Conservation (phyloP, 2,113 vertebrate species). For the Tamias sibiricus region DNA sequence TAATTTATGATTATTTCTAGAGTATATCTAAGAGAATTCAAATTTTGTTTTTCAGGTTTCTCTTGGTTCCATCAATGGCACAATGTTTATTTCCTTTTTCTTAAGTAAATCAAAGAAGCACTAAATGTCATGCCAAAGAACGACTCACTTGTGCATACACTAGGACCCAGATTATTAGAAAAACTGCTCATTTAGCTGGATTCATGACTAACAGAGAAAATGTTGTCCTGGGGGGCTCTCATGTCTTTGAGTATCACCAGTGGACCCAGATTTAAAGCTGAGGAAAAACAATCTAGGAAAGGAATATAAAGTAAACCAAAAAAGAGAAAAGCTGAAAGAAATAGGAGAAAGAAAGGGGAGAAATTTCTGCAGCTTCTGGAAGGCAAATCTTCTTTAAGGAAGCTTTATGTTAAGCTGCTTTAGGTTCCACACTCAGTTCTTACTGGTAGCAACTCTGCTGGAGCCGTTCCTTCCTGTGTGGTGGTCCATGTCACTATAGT, state of each 20-base stretch:
- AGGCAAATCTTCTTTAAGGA: background rate
- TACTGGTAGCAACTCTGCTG: background rate
- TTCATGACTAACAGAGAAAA: background rate
- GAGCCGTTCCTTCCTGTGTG: background rate
- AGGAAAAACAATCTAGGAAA: background rate
- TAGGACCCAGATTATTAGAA: background rate
- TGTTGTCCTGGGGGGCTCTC: background rate
- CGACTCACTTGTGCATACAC: background rate
- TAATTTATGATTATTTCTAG: constrained; percentile 28
- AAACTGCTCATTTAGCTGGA: background rate
- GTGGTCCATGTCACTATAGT: constrained; percentile 39
- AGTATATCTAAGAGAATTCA: background rate
- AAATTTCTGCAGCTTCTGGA: background rate
- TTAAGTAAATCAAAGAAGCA: constrained; percentile 34
- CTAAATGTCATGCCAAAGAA: background rate
- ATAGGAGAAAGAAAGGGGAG: background rate
- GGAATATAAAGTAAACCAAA: background rate
- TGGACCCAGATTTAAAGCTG: background rate
- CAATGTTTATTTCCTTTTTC: background rate
- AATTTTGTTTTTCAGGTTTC: constrained; percentile 47
- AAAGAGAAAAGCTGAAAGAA: background rate
- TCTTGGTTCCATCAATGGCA: constrained; percentile 15
- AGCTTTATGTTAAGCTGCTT: background rate
- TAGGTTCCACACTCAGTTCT: background rate
- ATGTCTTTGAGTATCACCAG: background rate